Evolutionary conservation across 2,797 vertebrate species (phyloP).

Genomic region (Gambelia wislizenii): DNA sequence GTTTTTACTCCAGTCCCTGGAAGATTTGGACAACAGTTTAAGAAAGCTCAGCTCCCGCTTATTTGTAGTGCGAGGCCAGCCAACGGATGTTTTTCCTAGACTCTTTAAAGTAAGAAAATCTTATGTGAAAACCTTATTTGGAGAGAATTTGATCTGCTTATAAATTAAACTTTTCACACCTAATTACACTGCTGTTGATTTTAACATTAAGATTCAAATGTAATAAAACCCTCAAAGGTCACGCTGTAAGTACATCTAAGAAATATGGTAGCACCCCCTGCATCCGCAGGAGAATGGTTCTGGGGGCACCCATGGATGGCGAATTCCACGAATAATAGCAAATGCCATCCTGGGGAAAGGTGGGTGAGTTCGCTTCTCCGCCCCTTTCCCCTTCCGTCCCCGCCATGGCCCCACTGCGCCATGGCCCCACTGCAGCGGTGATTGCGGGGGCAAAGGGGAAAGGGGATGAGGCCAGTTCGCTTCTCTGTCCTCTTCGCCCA

Average conservation of each 20-base stretch:
- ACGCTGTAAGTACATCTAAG: not conserved
- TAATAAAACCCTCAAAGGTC: not conserved
- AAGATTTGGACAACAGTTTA: slow-evolving; percentile 93
- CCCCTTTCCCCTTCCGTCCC: no score
- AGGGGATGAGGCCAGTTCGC: no score
- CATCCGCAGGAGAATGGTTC: no score
- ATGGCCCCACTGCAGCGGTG: no score
- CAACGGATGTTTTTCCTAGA: slow-evolving; percentile 93
- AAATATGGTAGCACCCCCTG: no score
- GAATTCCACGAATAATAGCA: no score
- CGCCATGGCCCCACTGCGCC: no score
- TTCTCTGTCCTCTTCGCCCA: no score
- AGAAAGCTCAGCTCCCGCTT: slow-evolving; percentile 93
- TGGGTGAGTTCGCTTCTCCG: no score
- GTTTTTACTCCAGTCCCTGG: slow-evolving; percentile 92
- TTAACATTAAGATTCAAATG: not conserved
- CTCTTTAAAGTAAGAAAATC: slow-evolving; percentile 91
- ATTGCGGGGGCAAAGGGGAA: no score
- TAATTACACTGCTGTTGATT: not conserved
- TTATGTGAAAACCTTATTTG: not conserved
- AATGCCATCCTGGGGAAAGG: no score
- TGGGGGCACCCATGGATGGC: no score
- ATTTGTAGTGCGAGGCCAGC: slow-evolving; percentile 94
- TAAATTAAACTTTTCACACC: not conserved
- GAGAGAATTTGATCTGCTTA: not conserved